Conservation (phyloP, 2,888 invertebrate species). For the Congeria kusceri region DNA sequence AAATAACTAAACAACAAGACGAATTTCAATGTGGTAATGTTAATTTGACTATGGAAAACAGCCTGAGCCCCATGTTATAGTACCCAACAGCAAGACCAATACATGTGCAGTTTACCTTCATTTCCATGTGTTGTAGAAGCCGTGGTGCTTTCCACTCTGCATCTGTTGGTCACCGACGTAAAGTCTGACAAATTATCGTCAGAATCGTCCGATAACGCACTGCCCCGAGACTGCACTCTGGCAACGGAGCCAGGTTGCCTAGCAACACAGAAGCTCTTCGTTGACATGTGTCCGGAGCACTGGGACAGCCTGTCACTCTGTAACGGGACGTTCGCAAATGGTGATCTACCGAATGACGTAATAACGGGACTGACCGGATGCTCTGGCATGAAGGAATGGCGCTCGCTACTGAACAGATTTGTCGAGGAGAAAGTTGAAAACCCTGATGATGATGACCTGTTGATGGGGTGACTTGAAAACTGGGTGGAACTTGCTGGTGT, state of each 20-base stretch:
- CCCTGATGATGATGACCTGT: conserved; percentile 7
- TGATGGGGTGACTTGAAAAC: background rate
- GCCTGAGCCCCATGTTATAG: too few species aligned
- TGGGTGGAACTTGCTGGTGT: too few species aligned
- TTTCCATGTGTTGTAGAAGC: conserved; percentile 2
- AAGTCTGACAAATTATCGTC: conserved; percentile 34
- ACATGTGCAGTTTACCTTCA: too few species aligned
- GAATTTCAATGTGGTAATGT: too few species aligned
- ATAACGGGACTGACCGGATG: conserved; percentile 24
- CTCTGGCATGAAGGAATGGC: conserved; percentile 37
- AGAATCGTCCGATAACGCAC: conserved; percentile 13
- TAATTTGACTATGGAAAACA: too few species aligned
- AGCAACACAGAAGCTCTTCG: background rate
- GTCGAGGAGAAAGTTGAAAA: conserved; percentile 21
- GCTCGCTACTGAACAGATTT: conserved; percentile 16
- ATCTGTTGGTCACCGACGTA: conserved; percentile 44
- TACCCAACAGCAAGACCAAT: too few species aligned
- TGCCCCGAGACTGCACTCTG: background rate
- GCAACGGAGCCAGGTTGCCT: background rate
- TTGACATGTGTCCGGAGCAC: background rate
- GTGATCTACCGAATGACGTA: conserved; percentile 34
- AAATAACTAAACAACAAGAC: too few species aligned
- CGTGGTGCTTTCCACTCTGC: conserved; percentile 53
- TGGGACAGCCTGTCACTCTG: conserved; percentile 25
- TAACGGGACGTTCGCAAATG: conserved; percentile 28